These are phyloP conservation scores for Horisme vitalbata DNA, from an alignment of 2,888 invertebrate genomes.

Conservation along the genomic window DNA sequence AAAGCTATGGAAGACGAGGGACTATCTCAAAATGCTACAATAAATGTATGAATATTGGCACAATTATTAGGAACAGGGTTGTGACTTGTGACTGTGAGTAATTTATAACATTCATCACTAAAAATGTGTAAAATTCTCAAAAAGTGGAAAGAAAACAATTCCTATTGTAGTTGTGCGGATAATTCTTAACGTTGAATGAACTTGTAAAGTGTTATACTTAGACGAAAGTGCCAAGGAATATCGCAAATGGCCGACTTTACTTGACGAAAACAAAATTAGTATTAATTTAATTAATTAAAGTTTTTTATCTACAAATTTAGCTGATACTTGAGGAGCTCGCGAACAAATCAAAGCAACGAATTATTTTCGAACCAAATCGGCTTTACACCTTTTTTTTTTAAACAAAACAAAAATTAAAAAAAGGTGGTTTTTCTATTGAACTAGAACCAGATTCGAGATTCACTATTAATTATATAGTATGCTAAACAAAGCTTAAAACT, in stretches of 20 bases:
- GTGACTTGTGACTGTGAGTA: slow-evolving; percentile 38
- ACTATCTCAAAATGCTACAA: slow-evolving; percentile 56
- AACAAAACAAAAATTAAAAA: too few species aligned
- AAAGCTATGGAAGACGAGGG: slow-evolving; percentile 76
- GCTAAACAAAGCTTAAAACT: too few species aligned
- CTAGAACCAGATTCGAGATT: too few species aligned
- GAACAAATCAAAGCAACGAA: too few species aligned
- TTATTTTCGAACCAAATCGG: too few species aligned
- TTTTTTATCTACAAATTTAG: too few species aligned
- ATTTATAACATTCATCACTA: slow-evolving; percentile 25
- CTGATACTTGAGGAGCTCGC: background rate
- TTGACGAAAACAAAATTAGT: too few species aligned
- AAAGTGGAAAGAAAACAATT: slow-evolving; percentile 33
- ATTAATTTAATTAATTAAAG: too few species aligned
- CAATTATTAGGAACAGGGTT: slow-evolving; percentile 70
- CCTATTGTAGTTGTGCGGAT: slow-evolving; percentile 39
- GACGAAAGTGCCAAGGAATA: slow-evolving; percentile 1
- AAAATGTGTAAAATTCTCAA: slow-evolving; percentile 37
- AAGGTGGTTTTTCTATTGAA: too few species aligned
- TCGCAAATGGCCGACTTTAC: slow-evolving; percentile 3
- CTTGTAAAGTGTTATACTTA: slow-evolving; percentile 4
- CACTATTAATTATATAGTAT: too few species aligned
- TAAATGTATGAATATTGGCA: slow-evolving; percentile 67
- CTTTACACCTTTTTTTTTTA: too few species aligned
- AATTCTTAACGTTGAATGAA: slow-evolving; percentile 10